Evolutionary conservation across 2,113 vertebrate genomes (phyloP), one percentile per base, ranked within the genome.

Genomic region (Centropristis striata): DNA sequence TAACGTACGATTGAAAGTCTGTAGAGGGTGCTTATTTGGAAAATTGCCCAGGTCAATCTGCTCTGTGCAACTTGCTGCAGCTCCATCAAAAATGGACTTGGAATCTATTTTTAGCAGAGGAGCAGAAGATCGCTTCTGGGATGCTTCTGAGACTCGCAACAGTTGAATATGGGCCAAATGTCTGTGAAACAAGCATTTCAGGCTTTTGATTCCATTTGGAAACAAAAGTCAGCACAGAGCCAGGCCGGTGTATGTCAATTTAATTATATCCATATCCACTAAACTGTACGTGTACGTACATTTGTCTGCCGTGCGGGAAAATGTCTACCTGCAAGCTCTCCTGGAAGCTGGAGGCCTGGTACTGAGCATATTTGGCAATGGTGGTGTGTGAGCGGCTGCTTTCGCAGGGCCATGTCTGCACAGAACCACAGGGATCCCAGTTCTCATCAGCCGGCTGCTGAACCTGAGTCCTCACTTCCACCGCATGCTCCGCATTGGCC

Each of bases 371-470:
- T 90, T 97, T 98, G 88, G 96, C 96, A 5, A 98, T 97, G 89
- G 96, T 98, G 90, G 97, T 98, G 86, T 98, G 96, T 2, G 97
- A 97, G 23, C 97, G 96, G 86, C 97, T 97, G 90, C 97, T 98
- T 83, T 97, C 97, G 0, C 97, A 98, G 10, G 96, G 97, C 97
- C 97, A 98, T 2, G 96, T 95, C 88, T 98, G 97, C 0, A 88
- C 71, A 0, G 95, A 96, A 20, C 96, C 95, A 0, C 89, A 94
- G 37, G 93, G 42, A 68, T 97, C 96, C 97, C 97, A 98, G 93
- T 98, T 98, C 90, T 98, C 96, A 14, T 98, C 97, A 0, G 97
- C 97, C 0, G 97, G 97, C 92, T 98, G 97, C 92, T 97, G 97
- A 42, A 97, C 96, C 90, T 98, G 97, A 15, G 97, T 97, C 65